Conservation (phyloP, 2,797 vertebrate genomes). For the Notoglanidium macrostoma region DNA sequence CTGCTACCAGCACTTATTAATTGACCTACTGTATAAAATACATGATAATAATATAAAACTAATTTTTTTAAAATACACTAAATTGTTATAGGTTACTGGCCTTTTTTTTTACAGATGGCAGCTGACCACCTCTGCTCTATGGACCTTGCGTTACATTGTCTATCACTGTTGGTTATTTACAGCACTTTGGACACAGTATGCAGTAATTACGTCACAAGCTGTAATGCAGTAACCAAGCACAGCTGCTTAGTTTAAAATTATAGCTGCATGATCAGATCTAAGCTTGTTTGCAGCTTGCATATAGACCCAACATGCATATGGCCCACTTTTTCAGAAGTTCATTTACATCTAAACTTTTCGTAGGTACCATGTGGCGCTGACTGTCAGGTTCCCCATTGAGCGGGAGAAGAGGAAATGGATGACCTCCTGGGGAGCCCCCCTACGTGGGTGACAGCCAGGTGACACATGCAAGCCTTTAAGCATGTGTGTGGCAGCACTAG, state of each 20-base stretch:
- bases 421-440: constrained; percentile 55
- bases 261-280: background rate
- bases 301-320: background rate
- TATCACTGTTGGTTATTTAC: background rate
- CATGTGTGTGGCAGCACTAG: constrained; percentile 37
- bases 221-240: background rate
- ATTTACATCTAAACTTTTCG: constrained; percentile 52
- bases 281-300: background rate
- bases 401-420: constrained; percentile 49
- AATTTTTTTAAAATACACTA: too few relatives aligned
- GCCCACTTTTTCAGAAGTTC: constrained; percentile 18
- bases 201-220: background rate
- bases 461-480: constrained; percentile 58
- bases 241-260: background rate
- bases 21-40: background rate
- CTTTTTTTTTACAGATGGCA: background rate
- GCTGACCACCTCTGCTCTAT: background rate
- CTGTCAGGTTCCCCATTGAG: constrained; percentile 54
- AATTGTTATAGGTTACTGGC: background rate
- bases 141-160: background rate
- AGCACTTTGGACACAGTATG: background rate
- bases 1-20: background rate
- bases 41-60: constrained; percentile 1
- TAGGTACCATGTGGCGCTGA: constrained; percentile 55
- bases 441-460: constrained; percentile 53